Evolutionary conservation across 2,113 vertebrate genomes (phyloP).

Genomic region (Apaloderma vittatum): DNA sequence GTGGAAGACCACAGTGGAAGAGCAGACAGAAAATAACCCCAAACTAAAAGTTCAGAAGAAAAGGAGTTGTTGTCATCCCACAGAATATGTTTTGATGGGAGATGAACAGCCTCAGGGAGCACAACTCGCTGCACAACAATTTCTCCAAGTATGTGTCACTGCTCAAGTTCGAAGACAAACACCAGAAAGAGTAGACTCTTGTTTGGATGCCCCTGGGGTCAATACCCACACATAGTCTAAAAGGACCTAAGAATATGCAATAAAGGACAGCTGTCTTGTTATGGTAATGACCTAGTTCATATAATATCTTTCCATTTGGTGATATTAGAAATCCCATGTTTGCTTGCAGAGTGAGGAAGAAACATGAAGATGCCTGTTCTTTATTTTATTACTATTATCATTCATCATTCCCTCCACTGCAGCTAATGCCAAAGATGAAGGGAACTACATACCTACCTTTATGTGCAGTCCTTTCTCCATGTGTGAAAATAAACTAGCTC

Average conservation of each 20-base stretch:
- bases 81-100: not conserved
- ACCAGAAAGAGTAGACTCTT: slow-evolving; percentile 12
- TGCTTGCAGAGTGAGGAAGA: not conserved
- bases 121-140: slow-evolving; percentile 21
- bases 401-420: not conserved
- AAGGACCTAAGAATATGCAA: not conserved
- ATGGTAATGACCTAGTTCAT: not conserved
- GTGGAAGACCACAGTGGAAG: not conserved
- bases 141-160: slow-evolving; percentile 36
- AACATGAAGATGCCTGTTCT: not conserved
- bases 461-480: not conserved
- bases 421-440: not conserved
- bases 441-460: not conserved
- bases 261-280: not conserved
- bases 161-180: slow-evolving; percentile 58
- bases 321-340: not conserved
- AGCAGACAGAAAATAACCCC: fast-evolving
- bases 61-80: not conserved
- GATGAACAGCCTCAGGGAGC: not conserved
- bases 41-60: not conserved
- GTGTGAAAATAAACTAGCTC: not conserved
- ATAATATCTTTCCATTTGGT: not conserved
- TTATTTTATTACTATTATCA: not conserved
- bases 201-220: not conserved
- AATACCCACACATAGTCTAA: not conserved